A percentile compares a stretch with the other conserved stretches of the same genome.
Conservation (phyloP, 2,888 invertebrate species). For the Eupithecia vulgata region DNA sequence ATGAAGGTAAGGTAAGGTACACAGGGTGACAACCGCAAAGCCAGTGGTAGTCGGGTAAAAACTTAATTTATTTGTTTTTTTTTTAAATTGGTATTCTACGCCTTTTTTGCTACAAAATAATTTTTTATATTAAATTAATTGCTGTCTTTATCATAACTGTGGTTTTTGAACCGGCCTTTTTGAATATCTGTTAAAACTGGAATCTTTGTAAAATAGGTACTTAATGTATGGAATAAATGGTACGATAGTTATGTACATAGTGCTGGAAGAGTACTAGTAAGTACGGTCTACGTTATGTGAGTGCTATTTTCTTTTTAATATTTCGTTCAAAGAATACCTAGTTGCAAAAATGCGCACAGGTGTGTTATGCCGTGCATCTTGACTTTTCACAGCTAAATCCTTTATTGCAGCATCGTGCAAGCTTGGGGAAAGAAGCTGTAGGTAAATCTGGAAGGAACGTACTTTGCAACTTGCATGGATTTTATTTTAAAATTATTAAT, state of each 20-base stretch:
- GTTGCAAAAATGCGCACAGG: slow-evolving; percentile 15
- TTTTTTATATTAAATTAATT: neutral
- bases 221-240: too few relatives aligned
- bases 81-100: neutral
- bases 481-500: neutral
- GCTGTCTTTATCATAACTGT: neutral
- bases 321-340: neutral
- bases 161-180: neutral
- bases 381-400: slow-evolving; percentile 21
- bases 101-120: neutral
- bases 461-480: neutral
- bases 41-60: neutral
- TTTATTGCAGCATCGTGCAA: slow-evolving; percentile 16
- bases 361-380: slow-evolving; percentile 10
- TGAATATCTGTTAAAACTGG: neutral
- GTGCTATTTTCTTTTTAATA: neutral
- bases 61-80: neutral
- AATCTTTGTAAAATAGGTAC: neutral
- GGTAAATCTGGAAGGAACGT: neutral
- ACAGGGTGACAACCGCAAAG: too few relatives aligned
- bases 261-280: too few relatives aligned
- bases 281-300: neutral
- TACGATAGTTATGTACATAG: too few relatives aligned
- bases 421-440: neutral
- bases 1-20: too few relatives aligned